Base-by-base conservation (phyloP, 2,797 vertebrate species). In the Enteromius treurensis region DNA sequence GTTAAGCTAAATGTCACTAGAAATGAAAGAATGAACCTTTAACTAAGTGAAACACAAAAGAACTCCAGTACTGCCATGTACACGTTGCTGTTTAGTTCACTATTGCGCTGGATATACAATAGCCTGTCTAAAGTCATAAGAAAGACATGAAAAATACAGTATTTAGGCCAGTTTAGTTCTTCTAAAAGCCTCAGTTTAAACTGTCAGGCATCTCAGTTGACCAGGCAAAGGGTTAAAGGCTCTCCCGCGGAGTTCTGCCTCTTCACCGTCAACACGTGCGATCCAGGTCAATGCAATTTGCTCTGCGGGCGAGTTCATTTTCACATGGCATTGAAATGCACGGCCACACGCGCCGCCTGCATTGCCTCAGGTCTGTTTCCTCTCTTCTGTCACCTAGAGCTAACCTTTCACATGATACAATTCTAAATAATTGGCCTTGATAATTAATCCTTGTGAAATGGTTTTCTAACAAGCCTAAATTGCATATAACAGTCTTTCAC, bases 401-500 rank as follows among this genome's bases (percentile, higher is more conserved):
- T 87, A 87, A 90, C 90, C 89, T 89, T 89, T 90, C 73, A 17
- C 82, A 88, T 87, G 88, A 91, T 91, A 91, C 82, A 89, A 87
- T 89, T 88, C 88, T 84, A 88, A 90, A 90, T 90, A 87, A 91
- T 89, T 90, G 90, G 84, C 87, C 85, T 86, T 85, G 86, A 91
- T 90, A 91, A 91, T 91, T 89, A 90, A 90, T 91, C 89, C 87
- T 86, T 86, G 87, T 81, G 82, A 91, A 90, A 91, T 70, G 77
- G 85, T 77, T 86, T 86, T 85, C 83, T 88, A 91, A 90, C 89
- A 91, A 87, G 87, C 83, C 70, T 88, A 87, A 88, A 90, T 88
- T 89, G 87, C 86, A 87, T 81, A 83, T 81, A 89, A 88, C 79
- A 88, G 86, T 87, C 65, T 85, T 89, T 90, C 68, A 87, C 88